Percentiles rank a stretch among this genome's conserved stretches.
These are phyloP conservation scores for Scaptomyza tumidula DNA, from an alignment of 2,888 invertebrate genomes.

Conservation along the genomic window DNA sequence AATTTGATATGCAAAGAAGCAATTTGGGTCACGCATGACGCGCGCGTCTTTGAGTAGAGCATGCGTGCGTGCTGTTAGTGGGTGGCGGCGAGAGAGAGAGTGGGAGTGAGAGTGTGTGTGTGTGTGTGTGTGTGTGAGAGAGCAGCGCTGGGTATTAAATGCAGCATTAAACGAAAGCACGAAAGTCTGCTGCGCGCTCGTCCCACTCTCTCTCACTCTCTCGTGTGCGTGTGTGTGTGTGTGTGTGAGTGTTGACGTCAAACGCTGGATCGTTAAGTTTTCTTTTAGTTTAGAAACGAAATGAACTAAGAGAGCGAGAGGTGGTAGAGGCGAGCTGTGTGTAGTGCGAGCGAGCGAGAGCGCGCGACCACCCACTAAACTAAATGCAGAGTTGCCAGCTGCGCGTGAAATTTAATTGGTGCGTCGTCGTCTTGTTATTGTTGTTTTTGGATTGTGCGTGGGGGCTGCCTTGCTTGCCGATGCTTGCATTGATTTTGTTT, in stretches of 20 bases:
- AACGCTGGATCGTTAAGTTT: slow-evolving; percentile 52
- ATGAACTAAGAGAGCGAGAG: background rate
- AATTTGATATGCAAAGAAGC: slow-evolving; percentile 6
- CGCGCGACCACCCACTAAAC: slow-evolving; percentile 59
- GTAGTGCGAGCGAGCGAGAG: background rate
- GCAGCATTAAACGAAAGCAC: slow-evolving; percentile 47
- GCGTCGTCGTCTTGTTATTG: no score
- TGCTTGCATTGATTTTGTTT: slow-evolving; percentile 41
- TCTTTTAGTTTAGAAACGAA: slow-evolving; percentile 29
- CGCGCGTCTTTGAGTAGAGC: slow-evolving; percentile 49
- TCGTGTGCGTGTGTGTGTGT: background rate
- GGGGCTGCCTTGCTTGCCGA: slow-evolving; percentile 22
- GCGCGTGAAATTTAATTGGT: slow-evolving; percentile 49
- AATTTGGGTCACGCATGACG: slow-evolving; percentile 77
- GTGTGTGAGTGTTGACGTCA: slow-evolving; percentile 37
- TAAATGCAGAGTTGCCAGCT: slow-evolving; percentile 63
- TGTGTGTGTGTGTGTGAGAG: background rate
- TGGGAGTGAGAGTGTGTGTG: slow-evolving; percentile 4
- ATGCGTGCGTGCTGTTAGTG: slow-evolving; percentile 30
- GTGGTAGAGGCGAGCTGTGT: background rate
- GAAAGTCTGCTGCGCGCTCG: slow-evolving; percentile 40
- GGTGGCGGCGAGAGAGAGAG: slow-evolving; percentile 12
- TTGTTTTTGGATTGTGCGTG: slow-evolving; percentile 51
- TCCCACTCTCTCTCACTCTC: background rate
- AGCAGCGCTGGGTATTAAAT: slow-evolving; percentile 1